Evolutionary conservation across 1,140 invertebrate species (phyloP).

Genomic region (Anagrus nilaparvatae): DNA sequence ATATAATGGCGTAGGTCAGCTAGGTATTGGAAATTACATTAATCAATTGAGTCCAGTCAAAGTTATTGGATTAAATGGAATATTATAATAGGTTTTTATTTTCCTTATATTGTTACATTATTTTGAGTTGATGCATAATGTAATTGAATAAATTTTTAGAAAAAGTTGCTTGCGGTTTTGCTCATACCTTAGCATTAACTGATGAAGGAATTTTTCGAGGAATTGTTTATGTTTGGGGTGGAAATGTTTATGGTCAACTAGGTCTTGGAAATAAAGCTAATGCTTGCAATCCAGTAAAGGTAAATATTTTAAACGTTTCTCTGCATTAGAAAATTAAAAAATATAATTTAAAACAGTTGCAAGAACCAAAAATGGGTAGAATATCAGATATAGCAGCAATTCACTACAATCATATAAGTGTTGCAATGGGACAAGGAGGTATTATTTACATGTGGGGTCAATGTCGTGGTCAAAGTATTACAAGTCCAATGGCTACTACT

Average conservation of each 20-base stretch:
- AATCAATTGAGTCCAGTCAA: constrained; percentile 51
- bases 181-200: constrained; percentile 54
- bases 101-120: no score
- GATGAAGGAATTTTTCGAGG: constrained; percentile 53
- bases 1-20: constrained; percentile 57
- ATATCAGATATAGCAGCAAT: constrained; percentile 54
- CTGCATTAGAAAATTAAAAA: not conserved
- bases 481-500: constrained; percentile 45
- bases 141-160: constrained; percentile 25
- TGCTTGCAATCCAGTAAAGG: constrained; percentile 44
- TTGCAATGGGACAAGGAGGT: constrained; percentile 50
- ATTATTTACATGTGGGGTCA: constrained; percentile 60
- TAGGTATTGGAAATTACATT: constrained; percentile 55
- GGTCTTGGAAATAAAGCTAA: constrained; percentile 52
- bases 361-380: constrained; percentile 35
- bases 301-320: constrained; percentile 11
- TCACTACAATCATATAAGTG: constrained; percentile 54
- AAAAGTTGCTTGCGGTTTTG: constrained; percentile 56
- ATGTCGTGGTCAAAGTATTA: constrained; percentile 51
- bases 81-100: constrained; percentile 48
- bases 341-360: constrained; percentile 18
- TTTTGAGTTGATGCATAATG: no score
- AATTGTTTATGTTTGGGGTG: constrained; percentile 59
- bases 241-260: constrained; percentile 54
- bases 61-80: constrained; percentile 39